Conservation (phyloP, 2,888 invertebrate genomes). For the Trachelus iudaicus region DNA sequence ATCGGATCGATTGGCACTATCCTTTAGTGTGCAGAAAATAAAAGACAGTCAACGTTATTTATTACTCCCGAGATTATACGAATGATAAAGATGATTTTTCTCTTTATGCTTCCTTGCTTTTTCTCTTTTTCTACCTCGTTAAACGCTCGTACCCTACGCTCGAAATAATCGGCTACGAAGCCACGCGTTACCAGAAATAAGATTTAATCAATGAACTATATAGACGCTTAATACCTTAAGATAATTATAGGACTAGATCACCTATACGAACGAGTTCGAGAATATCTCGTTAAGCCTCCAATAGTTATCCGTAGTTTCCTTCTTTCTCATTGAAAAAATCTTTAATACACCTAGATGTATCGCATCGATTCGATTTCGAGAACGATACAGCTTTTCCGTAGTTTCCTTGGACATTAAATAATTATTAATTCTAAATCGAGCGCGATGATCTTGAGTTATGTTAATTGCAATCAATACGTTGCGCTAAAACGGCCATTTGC, state of each 20-base stretch:
- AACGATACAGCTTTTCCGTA: not conserved
- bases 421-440: not conserved
- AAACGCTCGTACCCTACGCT: not conserved
- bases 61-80: not conserved
- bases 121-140: not conserved
- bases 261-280: not conserved
- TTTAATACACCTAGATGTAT: not conserved
- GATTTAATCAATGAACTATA: not conserved
- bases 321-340: conserved; percentile 24
- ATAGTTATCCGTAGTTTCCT: conserved; percentile 33
- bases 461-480: not conserved
- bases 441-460: not conserved
- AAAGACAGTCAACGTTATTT: not conserved
- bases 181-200: not conserved
- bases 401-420: not conserved
- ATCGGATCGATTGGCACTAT: not conserved
- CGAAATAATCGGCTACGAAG: not conserved
- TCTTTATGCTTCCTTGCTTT: not conserved
- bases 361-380: not conserved
- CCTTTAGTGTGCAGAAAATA: not conserved
- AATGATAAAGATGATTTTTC: not conserved
- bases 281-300: conserved; percentile 20
- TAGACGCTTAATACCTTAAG: not conserved
- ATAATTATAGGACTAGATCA: not conserved
- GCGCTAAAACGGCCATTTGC: not conserved